A percentile compares a stretch with the other conserved stretches of the same genome.
Evolutionary conservation across 2,888 invertebrate species (phyloP).

Genomic region (Onchidella celtica): DNA sequence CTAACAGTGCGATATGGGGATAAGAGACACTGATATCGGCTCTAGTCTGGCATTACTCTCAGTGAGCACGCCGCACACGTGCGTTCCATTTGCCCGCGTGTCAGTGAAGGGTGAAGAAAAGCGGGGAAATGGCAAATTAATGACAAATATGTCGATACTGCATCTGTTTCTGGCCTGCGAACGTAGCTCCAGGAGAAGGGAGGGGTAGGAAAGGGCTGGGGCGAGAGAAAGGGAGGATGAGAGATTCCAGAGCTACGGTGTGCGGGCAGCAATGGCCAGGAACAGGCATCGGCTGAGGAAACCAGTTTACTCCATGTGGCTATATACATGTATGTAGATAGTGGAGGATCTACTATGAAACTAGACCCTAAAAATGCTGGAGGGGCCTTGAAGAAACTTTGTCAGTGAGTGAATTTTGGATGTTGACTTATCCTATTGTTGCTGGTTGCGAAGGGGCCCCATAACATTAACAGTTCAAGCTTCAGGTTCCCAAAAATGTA

Average conservation of each 20-base stretch:
- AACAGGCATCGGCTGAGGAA: too few relatives aligned
- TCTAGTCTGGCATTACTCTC: not conserved
- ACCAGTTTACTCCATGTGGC: too few relatives aligned
- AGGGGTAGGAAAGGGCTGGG: not conserved
- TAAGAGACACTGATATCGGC: not conserved
- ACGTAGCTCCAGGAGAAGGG: not conserved
- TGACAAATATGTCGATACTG: conserved; percentile 23
- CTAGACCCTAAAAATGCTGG: too few relatives aligned
- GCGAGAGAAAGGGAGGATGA: not conserved
- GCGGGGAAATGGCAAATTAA: conserved; percentile 32
- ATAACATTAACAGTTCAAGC: too few relatives aligned
- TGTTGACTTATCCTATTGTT: too few relatives aligned
- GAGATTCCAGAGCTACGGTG: not conserved
- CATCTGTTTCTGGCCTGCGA: conserved; percentile 12
- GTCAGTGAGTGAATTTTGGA: too few relatives aligned
- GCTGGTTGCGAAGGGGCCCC: too few relatives aligned
- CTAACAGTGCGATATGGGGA: not conserved
- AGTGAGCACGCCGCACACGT: conserved; percentile 8
- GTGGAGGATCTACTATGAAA: too few relatives aligned
- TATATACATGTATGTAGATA: too few relatives aligned
- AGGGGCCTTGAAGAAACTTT: too few relatives aligned
- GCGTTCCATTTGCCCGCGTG: conserved; percentile 8
- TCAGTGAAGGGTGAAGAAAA: not conserved
- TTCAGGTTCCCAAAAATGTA: too few relatives aligned
- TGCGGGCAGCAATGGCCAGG: not conserved